These are phyloP conservation scores for Xerus inauris DNA, from an alignment of 2,113 vertebrate genomes.

Conservation along the genomic window DNA sequence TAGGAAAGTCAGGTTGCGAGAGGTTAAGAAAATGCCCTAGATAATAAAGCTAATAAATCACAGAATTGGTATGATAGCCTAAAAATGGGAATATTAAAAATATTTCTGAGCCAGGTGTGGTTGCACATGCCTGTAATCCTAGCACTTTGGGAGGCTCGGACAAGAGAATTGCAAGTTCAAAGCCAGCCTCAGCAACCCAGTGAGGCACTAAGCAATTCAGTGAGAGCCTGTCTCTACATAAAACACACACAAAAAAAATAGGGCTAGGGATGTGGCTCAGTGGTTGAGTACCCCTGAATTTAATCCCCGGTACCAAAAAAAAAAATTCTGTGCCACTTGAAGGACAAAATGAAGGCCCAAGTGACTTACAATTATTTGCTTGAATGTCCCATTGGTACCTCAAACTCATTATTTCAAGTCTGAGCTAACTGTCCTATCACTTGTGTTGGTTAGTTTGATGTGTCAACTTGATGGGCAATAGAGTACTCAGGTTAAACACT, in stretches of 20 bases:
- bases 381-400: background rate
- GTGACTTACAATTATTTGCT: background rate
- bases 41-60: background rate
- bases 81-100: constrained; percentile 31
- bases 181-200: too few relatives aligned
- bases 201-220: too few relatives aligned
- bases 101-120: background rate
- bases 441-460: too few relatives aligned
- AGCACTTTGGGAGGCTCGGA: too few relatives aligned
- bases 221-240: too few relatives aligned
- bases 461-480: background rate
- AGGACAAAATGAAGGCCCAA: background rate
- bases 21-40: background rate
- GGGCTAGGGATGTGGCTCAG: too few relatives aligned
- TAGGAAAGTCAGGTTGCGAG: background rate
- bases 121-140: too few relatives aligned
- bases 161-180: too few relatives aligned
- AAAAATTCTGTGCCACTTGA: too few relatives aligned
- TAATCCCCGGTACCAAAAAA: too few relatives aligned
- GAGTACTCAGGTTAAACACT: background rate
- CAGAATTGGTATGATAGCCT: background rate
- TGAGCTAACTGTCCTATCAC: background rate
- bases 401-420: background rate
- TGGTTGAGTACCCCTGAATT: too few relatives aligned
- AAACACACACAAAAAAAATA: too few relatives aligned